A percentile compares a stretch with the other conserved stretches of the same genome.
These are phyloP conservation scores for Muntiacus muntjak DNA, from an alignment of 2,113 vertebrate genomes.

Conservation along the genomic window DNA sequence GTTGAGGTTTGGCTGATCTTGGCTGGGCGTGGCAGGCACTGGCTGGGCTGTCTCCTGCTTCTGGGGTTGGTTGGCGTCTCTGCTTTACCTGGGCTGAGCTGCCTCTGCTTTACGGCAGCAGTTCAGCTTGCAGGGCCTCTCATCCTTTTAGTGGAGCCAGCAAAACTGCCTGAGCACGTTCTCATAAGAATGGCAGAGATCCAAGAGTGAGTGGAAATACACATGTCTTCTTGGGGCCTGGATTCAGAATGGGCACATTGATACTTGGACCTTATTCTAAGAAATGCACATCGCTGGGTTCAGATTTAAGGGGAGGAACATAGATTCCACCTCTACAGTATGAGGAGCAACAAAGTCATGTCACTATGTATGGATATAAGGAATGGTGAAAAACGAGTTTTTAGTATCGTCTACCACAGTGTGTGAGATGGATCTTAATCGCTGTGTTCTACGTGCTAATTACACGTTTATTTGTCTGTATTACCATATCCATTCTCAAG, in stretches of 20 bases:
- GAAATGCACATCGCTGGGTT: background rate
- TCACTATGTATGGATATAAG: background rate
- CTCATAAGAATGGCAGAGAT: background rate
- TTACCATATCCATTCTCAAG: background rate
- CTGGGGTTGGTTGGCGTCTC: background rate
- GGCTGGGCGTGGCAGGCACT: background rate
- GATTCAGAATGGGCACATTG: background rate
- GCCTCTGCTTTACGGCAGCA: background rate
- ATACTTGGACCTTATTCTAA: background rate
- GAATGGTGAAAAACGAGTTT: background rate
- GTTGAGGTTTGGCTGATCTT: background rate
- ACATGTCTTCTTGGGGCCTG: background rate
- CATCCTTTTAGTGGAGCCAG: background rate
- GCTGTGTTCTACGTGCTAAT: background rate
- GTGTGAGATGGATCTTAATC: background rate
- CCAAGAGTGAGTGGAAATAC: background rate
- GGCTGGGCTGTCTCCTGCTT: background rate
- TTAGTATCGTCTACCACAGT: background rate
- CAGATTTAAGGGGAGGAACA: background rate
- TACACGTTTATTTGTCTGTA: background rate
- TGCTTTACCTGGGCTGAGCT: background rate
- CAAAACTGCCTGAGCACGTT: background rate
- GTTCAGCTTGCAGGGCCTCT: background rate
- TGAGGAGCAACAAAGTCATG: background rate
- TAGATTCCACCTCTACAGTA: background rate